Base-by-base conservation (phyloP, 2,113 vertebrate species). In the Platysternon megacephalum region DNA sequence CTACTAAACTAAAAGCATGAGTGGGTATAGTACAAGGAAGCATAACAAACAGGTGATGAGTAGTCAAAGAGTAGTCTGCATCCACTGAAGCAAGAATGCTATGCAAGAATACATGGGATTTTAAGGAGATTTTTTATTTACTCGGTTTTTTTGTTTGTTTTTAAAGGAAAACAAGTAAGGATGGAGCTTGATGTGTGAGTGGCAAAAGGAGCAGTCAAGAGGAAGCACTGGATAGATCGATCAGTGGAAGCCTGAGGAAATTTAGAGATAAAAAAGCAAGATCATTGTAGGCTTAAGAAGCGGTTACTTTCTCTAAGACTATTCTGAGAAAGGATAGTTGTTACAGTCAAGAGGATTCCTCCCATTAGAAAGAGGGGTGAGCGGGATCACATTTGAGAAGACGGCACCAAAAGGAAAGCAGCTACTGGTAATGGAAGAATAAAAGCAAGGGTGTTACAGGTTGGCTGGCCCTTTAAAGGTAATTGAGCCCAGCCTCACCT, bases 161-260 rank as follows among this genome's bases (percentile, higher is more conserved):
- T 97, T 26, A 93, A 93, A 84, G 79, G 35, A 93, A 94, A 93
- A 74, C 93, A 95, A 90, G 86, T 96, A 96, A 97, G 83, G 86
- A 93, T 93, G 65, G 89, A 83, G 82, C 93, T 96, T 96, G 91
- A 95, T 96, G 92, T 94, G 97, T 96, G 93, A 56, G 32, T 65
- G 32, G 32, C 32, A 65, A 35, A 65, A 93, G 79, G 79, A 82
- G 76, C 80, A 68, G 46, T 85, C 86, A 85, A 94, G 89, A 94
- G 9, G 55, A 65, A 65, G 32, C 3, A 4, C 35, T 65, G 58
- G 58, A 17, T 89, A 94, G 87, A 92, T 51, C 96, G 89, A 97
- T 96, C 89, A 93, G 86, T 96, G 86, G 68, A 32, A 94, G 68
- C 84, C 91, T 88, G 56, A 90, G 90, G 93, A 93, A 84, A 51